These are phyloP conservation scores for Spodoptera littoralis DNA, from an alignment of 2,888 invertebrate species.

Conservation along the genomic window DNA sequence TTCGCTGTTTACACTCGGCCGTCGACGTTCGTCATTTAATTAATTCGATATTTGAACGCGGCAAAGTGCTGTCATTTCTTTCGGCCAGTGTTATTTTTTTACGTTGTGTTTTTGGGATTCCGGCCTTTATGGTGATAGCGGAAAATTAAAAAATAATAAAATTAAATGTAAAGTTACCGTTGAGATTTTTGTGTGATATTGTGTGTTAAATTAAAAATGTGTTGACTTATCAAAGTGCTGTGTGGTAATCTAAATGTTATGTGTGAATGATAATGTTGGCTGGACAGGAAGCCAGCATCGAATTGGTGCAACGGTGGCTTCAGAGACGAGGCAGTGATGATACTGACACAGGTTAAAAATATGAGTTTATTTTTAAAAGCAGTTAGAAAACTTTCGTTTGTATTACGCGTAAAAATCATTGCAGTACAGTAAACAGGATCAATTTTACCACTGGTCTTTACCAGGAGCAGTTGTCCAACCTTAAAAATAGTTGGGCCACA, in stretches of 20 bases:
- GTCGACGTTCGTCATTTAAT: slow-evolving; percentile 82
- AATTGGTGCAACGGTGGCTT: slow-evolving; percentile 84
- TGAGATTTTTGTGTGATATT: slow-evolving; percentile 21
- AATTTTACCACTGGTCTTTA: no score
- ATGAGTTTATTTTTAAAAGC: not conserved
- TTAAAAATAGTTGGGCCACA: no score
- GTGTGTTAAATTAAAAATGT: slow-evolving; percentile 26
- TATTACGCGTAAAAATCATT: no score
- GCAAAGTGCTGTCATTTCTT: slow-evolving; percentile 74
- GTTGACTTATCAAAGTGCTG: slow-evolving; percentile 20
- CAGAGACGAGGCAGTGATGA: slow-evolving; percentile 79
- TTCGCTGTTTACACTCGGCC: slow-evolving; percentile 80
- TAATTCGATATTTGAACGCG: slow-evolving; percentile 84
- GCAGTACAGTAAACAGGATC: no score
- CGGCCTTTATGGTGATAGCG: slow-evolving; percentile 7
- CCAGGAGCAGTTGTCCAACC: no score
- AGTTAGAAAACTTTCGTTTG: no score
- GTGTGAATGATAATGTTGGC: slow-evolving; percentile 84
- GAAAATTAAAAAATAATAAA: slow-evolving; percentile 35
- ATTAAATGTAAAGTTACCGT: not conserved
- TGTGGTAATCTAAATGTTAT: slow-evolving; percentile 63
- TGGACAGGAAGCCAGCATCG: slow-evolving; percentile 84
- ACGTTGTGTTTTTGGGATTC: slow-evolving; percentile 28
- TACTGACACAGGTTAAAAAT: slow-evolving; percentile 73
- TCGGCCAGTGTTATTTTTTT: slow-evolving; percentile 56